phyloP scores from a whole-genome alignment of 2,888 invertebrate genomes.

The Pollenia labialis region DNA sequence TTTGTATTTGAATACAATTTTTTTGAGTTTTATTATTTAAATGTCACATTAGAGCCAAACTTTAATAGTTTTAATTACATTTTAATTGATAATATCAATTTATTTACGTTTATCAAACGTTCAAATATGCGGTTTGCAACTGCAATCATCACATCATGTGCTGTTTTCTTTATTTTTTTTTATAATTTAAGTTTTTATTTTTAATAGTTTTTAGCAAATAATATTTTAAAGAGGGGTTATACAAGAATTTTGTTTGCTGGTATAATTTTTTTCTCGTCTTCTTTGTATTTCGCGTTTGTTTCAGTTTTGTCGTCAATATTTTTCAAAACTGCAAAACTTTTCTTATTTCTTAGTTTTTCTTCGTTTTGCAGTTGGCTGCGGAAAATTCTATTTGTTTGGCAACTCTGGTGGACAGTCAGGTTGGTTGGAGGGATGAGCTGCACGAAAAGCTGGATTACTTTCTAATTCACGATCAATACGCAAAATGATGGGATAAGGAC shows the following conservation, averaged over 20 bases:
- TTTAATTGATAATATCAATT: slow-evolving; percentile 44
- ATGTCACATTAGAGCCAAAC: slow-evolving; percentile 43
- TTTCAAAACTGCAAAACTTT: slow-evolving; percentile 80
- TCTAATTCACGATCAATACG: slow-evolving; percentile 94
- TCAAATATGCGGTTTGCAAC: slow-evolving; percentile 80
- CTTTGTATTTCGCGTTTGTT: slow-evolving; percentile 12
- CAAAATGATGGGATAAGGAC: slow-evolving; percentile 94
- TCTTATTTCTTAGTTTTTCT: slow-evolving; percentile 81
- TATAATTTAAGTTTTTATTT: slow-evolving; percentile 19
- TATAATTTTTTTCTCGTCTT: neutral
- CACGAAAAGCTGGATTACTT: slow-evolving; percentile 95
- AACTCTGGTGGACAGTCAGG: slow-evolving; percentile 97
- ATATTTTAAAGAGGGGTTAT: slow-evolving; percentile 9
- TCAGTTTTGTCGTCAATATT: slow-evolving; percentile 64
- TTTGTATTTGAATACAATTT: slow-evolving; percentile 24
- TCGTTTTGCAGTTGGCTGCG: slow-evolving; percentile 83
- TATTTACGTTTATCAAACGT: slow-evolving; percentile 66
- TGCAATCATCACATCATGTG: slow-evolving; percentile 81
- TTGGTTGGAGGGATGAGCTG: slow-evolving; percentile 95
- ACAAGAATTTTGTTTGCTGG: slow-evolving; percentile 24
- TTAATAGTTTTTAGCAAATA: slow-evolving; percentile 35
- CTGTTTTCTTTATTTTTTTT: slow-evolving; percentile 74
- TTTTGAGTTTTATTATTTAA: slow-evolving; percentile 42
- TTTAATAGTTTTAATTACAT: slow-evolving; percentile 15
- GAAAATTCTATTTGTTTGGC: slow-evolving; percentile 87